Base-by-base conservation (phyloP, 2,797 vertebrate genomes). In the Diceros bicornis region DNA sequence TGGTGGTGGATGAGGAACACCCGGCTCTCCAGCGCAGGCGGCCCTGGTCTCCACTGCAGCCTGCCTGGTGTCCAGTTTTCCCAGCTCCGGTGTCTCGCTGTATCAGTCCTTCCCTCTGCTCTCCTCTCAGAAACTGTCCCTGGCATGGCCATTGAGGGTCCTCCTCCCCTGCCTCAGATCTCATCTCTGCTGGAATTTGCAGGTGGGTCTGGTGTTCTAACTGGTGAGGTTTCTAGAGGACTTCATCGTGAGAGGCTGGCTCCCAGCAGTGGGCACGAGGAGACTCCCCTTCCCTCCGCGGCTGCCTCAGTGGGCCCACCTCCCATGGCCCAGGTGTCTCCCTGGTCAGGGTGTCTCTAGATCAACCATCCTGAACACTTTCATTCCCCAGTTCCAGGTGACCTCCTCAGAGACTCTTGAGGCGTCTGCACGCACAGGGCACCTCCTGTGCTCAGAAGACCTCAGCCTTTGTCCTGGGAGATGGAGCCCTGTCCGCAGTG, bases 321-420 rank as follows among this genome's bases (percentile, higher is more conserved):
- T 25, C 77, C 0, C 2, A 4, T 0, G 25, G 3, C 0, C 0
- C 0, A 2, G 44, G 25, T 81, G 34, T 23, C 23, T 50, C 37
- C 1, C 5, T 13, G 41, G 69, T 18, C 21, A 6, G 32, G 57
- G 10, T 50, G 85, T 25, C 69, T 57, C 83, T 41, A 12, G 86
- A 27, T 10, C 29, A 50, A 0, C n/a, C 9, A 47, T 25, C 57
- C 71, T 7, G 10, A 21, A 71, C 14, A 6, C 86, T 61, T 77
- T n/a, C 10, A 23, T 5, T 18, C 41, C 21, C 41, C 0, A 14
- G 14, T 16, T 50, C 17, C 0, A 16, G 20, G 41, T 8, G 29
- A 84, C 27, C 55, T 16, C 20, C 68, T 20, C 10, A 25, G 44
- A 16, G 82, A 27, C 2, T 62, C 21, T 85, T 37, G 37, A 4